Evolutionary conservation across 1,140 invertebrate genomes (phyloP).

Genomic region (Galleria mellonella): DNA sequence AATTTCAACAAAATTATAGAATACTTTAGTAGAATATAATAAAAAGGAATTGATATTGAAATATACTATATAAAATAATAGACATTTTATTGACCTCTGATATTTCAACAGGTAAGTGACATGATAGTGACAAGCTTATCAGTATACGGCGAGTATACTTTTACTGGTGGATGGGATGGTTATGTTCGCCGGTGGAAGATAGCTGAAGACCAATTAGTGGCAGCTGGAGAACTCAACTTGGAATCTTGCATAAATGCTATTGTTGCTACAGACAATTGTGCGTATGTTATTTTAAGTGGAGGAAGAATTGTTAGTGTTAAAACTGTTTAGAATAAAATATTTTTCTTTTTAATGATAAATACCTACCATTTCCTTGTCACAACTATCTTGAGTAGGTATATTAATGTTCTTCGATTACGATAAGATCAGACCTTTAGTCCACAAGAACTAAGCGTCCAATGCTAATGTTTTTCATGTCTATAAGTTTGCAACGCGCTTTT

Average conservation of each 20-base stretch:
- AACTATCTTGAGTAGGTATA: too few species aligned
- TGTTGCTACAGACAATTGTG: conserved; percentile 20
- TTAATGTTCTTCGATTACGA: too few species aligned
- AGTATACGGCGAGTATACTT: conserved; percentile 34
- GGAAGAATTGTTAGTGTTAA: conserved; percentile 37
- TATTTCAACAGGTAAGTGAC: conserved; percentile 47
- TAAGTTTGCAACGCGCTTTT: too few species aligned
- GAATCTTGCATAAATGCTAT: conserved; percentile 52
- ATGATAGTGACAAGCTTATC: conserved; percentile 61
- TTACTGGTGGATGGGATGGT: conserved; percentile 64
- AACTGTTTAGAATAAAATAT: conserved; percentile 14
- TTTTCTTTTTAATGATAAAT: too few species aligned
- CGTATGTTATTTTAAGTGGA: conserved; percentile 38
- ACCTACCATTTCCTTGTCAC: too few species aligned
- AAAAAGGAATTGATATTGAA: too few species aligned
- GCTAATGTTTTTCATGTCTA: too few species aligned
- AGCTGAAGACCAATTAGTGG: conserved; percentile 27
- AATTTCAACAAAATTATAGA: too few species aligned
- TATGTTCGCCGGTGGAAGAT: conserved; percentile 46
- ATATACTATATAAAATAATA: too few species aligned
- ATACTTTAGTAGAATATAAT: too few species aligned
- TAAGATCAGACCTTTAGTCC: too few species aligned
- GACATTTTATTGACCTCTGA: not conserved
- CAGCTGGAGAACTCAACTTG: conserved; percentile 44
- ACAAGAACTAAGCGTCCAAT: too few species aligned